A percentile compares a stretch with the other conserved stretches of the same genome.
phyloP scores from a whole-genome alignment of 2,888 invertebrate genomes.

The Dyspetes luteomarginatus region DNA sequence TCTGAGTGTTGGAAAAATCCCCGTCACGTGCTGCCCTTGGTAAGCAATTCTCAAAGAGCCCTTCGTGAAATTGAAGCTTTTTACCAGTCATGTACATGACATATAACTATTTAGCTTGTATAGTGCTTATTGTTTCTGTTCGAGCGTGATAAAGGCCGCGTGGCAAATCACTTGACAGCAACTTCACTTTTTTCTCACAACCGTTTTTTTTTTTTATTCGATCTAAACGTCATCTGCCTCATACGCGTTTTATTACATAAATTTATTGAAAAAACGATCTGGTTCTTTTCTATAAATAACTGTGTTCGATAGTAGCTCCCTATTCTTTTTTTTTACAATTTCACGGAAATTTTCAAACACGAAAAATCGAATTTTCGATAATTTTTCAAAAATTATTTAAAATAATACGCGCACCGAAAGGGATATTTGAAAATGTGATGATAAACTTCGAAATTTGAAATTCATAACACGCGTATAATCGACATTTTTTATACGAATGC shows the following conservation, averaged over 20 bases:
- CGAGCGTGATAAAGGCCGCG: constrained; percentile 49
- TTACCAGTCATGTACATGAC: not conserved
- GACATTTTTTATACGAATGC: too few species aligned
- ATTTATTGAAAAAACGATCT: not conserved
- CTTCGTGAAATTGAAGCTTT: constrained; percentile 39
- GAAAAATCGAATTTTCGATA: too few species aligned
- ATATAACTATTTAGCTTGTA: not conserved
- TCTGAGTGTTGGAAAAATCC: constrained; percentile 36
- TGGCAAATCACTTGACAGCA: constrained; percentile 57
- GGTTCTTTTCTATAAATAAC: not conserved
- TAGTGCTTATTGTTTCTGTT: constrained; percentile 32
- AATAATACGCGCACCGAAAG: too few species aligned
- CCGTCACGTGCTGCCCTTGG: constrained; percentile 59
- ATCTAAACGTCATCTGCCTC: not conserved
- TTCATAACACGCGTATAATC: too few species aligned
- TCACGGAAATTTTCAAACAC: too few species aligned
- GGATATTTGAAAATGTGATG: too few species aligned
- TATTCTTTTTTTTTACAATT: too few species aligned
- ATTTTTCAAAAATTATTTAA: too few species aligned
- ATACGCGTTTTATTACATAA: not conserved
- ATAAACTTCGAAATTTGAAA: too few species aligned
- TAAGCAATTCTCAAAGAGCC: constrained; percentile 39
- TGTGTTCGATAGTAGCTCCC: too few species aligned
- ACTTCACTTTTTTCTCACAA: constrained; percentile 18
- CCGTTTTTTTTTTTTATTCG: not conserved